A percentile compares a stretch with the other conserved stretches of the same genome.
Conservation (phyloP, 2,113 vertebrate genomes). For the Daboia siamensis region DNA sequence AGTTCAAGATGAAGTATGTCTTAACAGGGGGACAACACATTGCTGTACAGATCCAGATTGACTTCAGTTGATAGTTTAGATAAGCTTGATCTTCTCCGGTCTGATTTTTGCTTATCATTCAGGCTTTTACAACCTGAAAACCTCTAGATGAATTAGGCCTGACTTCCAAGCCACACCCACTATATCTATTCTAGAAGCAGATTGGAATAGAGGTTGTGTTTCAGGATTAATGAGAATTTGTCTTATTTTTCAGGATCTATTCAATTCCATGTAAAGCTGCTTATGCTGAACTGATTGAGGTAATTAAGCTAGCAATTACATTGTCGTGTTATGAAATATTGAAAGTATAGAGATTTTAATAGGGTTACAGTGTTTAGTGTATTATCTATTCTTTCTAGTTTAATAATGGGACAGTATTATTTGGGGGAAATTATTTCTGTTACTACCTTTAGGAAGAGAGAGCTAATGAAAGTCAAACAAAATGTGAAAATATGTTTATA, state of each 20-base stretch:
- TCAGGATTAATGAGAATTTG: background rate
- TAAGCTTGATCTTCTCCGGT: background rate
- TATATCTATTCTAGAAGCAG: background rate
- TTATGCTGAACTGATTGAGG: slow-evolving; percentile 79
- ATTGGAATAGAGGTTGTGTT: background rate
- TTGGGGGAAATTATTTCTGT: background rate
- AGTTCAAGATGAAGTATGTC: background rate
- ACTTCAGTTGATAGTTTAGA: background rate
- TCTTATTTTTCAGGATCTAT: slow-evolving; percentile 76
- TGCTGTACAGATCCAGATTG: background rate
- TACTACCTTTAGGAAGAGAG: background rate
- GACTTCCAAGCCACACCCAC: background rate
- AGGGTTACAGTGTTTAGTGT: background rate
- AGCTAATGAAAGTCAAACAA: background rate
- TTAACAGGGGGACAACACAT: background rate
- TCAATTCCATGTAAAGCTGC: slow-evolving; percentile 81
- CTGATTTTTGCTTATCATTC: background rate
- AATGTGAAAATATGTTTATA: background rate
- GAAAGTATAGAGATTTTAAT: background rate
- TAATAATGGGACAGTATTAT: no score
- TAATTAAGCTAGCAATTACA: slow-evolving; percentile 45
- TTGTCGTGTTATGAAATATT: background rate
- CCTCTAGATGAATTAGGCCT: background rate
- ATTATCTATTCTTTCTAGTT: background rate
- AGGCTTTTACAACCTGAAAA: background rate